phyloP scores from a whole-genome alignment of 2,113 vertebrate genomes.

The Suricata suricatta region DNA sequence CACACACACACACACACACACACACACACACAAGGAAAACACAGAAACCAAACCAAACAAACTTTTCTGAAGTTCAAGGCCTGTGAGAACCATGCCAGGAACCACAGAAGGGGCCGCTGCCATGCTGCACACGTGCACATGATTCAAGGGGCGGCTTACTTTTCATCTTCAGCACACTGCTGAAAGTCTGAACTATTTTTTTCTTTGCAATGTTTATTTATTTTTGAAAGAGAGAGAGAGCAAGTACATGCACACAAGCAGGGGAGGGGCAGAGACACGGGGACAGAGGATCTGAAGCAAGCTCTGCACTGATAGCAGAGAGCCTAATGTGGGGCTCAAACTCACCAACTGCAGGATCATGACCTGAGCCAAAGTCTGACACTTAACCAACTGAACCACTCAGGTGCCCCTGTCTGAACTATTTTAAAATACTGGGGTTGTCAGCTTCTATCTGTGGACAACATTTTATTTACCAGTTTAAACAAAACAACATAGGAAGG shows the following conservation, averaged over 20 bases:
- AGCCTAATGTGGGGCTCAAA: no score
- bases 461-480: background rate
- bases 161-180: background rate
- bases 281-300: no score
- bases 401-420: background rate
- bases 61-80: constrained; percentile 26
- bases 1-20: no score
- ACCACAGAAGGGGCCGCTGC: background rate
- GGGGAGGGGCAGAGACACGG: no score
- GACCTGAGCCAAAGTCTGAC: no score
- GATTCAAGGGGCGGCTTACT: background rate
- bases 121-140: background rate
- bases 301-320: no score
- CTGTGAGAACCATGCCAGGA: background rate
- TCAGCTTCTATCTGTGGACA: background rate
- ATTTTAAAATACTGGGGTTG: background rate
- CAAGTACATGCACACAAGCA: no score
- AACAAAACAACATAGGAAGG: background rate
- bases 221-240: no score
- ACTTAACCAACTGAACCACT: no score
- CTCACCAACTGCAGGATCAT: no score
- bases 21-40: background rate
- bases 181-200: background rate
- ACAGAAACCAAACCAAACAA: background rate
- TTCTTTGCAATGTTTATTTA: no score